Conservation (phyloP, 92 coral and sea anemone genomes). For the Muricea muricata region DNA sequence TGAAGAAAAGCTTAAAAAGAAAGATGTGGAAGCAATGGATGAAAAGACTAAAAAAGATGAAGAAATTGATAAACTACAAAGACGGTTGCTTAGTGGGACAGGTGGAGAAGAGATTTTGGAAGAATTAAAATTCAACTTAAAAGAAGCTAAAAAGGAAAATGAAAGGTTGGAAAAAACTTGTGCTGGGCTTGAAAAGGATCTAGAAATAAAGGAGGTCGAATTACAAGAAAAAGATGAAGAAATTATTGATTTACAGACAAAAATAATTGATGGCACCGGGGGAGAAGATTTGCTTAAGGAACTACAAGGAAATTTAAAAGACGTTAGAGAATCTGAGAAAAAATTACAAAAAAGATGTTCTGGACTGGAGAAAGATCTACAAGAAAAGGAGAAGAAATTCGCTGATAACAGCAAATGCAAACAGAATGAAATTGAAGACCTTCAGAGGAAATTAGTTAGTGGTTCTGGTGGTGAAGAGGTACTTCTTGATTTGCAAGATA, state of each 20-base stretch:
- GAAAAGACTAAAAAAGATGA: constrained; percentile 69
- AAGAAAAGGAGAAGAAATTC: not conserved
- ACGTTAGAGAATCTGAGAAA: constrained; percentile 56
- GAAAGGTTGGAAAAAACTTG: not conserved
- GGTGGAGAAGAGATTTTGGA: not conserved
- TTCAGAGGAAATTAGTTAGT: not conserved
- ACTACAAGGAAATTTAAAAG: constrained; percentile 75
- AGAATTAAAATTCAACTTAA: not conserved
- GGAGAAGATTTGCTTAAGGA: constrained; percentile 46
- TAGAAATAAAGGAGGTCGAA: not conserved
- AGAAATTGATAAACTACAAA: constrained; percentile 73
- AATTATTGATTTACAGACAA: not conserved
- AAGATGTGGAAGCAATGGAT: constrained; percentile 78
- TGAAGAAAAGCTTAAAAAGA: constrained; percentile 68
- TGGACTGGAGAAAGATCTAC: constrained; percentile 34
- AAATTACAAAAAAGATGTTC: constrained; percentile 45
- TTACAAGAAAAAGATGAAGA: constrained; percentile 13
- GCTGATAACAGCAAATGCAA: not conserved
- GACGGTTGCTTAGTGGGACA: constrained; percentile 16
- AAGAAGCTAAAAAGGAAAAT: not conserved
- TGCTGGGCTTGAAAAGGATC: not conserved
- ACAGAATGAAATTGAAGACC: not conserved
- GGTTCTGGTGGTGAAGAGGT: constrained; percentile 13
- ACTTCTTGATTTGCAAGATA: not conserved
- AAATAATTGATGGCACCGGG: not conserved